These are phyloP conservation scores for Hydropsyche betteni DNA, from an alignment of 2,888 invertebrate species.

Conservation along the genomic window DNA sequence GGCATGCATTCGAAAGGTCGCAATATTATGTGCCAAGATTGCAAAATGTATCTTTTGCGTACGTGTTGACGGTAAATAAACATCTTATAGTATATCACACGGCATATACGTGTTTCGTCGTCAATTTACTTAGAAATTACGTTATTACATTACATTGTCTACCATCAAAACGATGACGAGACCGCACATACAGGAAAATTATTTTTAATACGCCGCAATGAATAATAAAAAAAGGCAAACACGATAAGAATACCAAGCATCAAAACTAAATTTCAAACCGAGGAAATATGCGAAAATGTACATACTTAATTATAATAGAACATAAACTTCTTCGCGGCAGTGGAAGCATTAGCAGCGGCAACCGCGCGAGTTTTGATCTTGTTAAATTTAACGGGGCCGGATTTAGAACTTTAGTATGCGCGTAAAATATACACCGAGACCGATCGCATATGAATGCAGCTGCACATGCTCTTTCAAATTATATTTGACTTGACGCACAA, in stretches of 20 bases:
- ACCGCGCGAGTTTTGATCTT: not conserved
- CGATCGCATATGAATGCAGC: slow-evolving; percentile 8
- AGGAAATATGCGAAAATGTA: not conserved
- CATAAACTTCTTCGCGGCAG: not conserved
- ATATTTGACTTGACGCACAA: slow-evolving; percentile 8
- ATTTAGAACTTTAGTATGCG: slow-evolving; percentile 13
- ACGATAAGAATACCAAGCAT: too few relatives aligned
- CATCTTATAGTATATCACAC: too few relatives aligned
- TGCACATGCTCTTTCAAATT: not conserved
- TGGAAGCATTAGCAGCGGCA: not conserved
- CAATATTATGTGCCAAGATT: slow-evolving; percentile 11
- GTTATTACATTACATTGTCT: slow-evolving; percentile 9
- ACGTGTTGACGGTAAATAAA: slow-evolving; percentile 2
- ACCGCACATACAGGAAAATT: not conserved
- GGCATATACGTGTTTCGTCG: too few relatives aligned
- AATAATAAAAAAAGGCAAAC: not conserved
- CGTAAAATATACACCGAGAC: not conserved
- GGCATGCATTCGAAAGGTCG: slow-evolving; percentile 5
- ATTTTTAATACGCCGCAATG: not conserved
- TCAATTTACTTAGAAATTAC: too few relatives aligned
- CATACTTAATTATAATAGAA: too few relatives aligned
- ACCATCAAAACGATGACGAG: not conserved
- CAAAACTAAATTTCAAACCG: too few relatives aligned
- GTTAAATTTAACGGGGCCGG: slow-evolving; percentile 10
- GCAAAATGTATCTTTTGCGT: slow-evolving; percentile 8